Evolutionary conservation across 2,888 invertebrate species (phyloP).

Genomic region (Tenthredo mesomela): DNA sequence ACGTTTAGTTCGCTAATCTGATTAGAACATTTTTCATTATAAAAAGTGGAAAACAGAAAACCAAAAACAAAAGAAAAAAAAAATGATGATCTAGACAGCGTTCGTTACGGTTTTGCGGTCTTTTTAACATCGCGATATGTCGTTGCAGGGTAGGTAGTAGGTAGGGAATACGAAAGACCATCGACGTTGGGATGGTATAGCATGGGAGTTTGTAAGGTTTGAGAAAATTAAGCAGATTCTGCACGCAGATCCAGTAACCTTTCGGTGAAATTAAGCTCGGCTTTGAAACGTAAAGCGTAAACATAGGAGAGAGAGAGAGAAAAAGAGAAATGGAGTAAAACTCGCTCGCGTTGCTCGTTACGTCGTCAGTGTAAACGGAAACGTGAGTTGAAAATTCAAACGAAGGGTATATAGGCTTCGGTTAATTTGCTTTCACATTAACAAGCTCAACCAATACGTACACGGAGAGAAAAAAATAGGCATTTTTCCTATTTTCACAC

Average conservation of each 20-base stretch:
- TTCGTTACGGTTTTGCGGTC: not conserved
- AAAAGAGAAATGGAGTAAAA: not conserved
- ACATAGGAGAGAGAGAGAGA: not conserved
- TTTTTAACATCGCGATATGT: not conserved
- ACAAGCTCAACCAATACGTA: not conserved
- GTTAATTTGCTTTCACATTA: conserved; percentile 15
- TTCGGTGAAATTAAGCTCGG: conserved; percentile 18
- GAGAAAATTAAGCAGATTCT: not conserved
- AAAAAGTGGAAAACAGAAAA: not conserved
- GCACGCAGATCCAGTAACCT: not conserved
- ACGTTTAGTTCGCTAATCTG: not conserved
- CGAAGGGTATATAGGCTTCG: not conserved
- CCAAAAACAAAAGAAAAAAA: not conserved
- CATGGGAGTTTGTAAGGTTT: conserved; percentile 16
- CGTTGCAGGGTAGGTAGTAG: not conserved
- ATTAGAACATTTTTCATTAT: not conserved
- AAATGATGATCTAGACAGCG: not conserved
- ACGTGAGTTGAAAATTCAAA: conserved; percentile 32
- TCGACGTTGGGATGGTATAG: not conserved
- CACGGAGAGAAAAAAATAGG: too few relatives aligned
- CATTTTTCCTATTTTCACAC: too few relatives aligned
- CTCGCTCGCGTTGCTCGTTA: conserved; percentile 8
- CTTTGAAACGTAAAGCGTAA: conserved; percentile 34
- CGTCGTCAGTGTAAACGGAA: conserved; percentile 11
- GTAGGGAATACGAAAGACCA: not conserved